Conservation (phyloP, 1,140 invertebrate species). For the Halyomorpha halys region DNA sequence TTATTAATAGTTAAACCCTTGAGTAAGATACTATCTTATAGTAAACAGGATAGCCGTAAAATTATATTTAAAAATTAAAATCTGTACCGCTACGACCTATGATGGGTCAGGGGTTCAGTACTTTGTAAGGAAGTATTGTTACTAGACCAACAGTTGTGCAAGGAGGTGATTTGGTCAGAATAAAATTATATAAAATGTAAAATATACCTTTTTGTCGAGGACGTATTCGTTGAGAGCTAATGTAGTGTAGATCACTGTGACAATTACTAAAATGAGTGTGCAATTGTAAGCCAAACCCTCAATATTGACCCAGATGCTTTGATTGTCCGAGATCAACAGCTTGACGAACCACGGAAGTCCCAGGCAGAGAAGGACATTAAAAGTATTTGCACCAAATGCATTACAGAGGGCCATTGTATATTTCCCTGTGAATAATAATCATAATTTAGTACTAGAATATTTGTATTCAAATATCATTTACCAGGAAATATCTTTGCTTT, state of each 20-base stretch:
- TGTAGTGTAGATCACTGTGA: slow-evolving; percentile 33
- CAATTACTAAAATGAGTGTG: slow-evolving; percentile 33
- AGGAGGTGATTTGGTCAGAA: too few species aligned
- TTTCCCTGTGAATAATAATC: slow-evolving; percentile 32
- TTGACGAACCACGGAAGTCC: slow-evolving; percentile 44
- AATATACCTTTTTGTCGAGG: slow-evolving; percentile 30
- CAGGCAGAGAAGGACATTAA: slow-evolving; percentile 43
- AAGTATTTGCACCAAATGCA: slow-evolving; percentile 42
- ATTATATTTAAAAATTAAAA: too few species aligned
- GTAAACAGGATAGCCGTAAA: background rate
- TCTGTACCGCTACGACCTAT: too few species aligned
- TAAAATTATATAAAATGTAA: background rate
- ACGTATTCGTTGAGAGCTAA: slow-evolving; percentile 34
- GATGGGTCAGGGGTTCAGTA: too few species aligned
- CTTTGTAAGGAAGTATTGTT: too few species aligned
- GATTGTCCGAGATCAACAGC: slow-evolving; percentile 31
- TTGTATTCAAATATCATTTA: too few species aligned
- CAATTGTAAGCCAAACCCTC: slow-evolving; percentile 36
- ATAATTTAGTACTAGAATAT: too few species aligned
- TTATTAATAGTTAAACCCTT: too few species aligned
- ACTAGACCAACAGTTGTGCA: too few species aligned
- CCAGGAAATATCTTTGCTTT: too few species aligned
- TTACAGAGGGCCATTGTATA: slow-evolving; percentile 44
- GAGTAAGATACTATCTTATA: too few species aligned
- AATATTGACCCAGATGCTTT: slow-evolving; percentile 33